These are phyloP conservation scores for Phataginus tricuspis DNA, from an alignment of 2,797 vertebrate genomes.

Conservation along the genomic window DNA sequence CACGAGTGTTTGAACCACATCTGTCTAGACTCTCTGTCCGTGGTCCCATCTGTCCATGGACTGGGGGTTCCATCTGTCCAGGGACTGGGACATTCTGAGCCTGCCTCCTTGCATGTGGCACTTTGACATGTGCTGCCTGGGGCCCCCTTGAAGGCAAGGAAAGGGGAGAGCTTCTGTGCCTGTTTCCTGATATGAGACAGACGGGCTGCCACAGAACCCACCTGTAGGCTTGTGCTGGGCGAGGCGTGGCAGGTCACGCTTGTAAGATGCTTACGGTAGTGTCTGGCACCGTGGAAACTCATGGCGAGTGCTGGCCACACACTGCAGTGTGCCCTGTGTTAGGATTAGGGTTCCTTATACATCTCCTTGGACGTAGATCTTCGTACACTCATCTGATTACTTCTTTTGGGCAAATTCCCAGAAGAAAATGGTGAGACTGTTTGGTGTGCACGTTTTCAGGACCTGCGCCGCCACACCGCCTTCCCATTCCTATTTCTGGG, in stretches of 20 bases:
- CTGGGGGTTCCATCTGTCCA: accelerated
- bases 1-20: background rate
- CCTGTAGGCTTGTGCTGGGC: background rate
- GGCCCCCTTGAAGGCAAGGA: background rate
- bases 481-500: background rate
- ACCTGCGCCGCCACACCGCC: background rate
- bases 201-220: background rate
- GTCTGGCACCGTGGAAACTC: accelerated
- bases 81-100: background rate
- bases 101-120: accelerated
- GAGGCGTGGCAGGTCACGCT: accelerated
- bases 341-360: background rate
- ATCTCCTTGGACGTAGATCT: background rate
- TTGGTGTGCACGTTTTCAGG: background rate
- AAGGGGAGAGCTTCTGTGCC: too few relatives aligned
- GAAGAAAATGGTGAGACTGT: background rate
- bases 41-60: background rate
- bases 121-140: background rate
- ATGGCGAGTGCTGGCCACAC: background rate
- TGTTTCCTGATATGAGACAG: background rate
- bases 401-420: slow-evolving; percentile 42
- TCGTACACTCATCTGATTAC: background rate
- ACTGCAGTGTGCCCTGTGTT: background rate
- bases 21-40: background rate
- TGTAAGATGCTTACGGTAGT: background rate